Base-by-base conservation (phyloP, 2,113 vertebrate genomes). In the Apus apus region DNA sequence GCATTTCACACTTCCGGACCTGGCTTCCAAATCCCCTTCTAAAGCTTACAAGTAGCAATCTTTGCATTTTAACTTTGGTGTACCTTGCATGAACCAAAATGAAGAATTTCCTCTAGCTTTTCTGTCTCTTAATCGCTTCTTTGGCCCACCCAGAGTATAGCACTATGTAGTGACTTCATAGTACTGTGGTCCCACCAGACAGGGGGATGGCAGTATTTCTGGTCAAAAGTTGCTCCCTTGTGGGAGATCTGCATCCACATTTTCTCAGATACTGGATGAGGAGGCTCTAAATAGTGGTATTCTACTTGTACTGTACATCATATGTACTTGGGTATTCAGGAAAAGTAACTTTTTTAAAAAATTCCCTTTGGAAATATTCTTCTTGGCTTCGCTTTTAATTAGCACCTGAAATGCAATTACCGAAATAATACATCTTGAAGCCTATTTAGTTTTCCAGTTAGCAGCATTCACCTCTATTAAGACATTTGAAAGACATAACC, bases 401-500 rank as follows among this genome's bases (percentile, higher is more conserved):
- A 97, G 46, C 36, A 77, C 51, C 64, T 3, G 14, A 85, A 95
- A 82, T 95, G 88, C 75, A 95, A 95, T 94, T 97, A 96, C 84
- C 82, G 84, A 91, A 95, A 88, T 84, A 89, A 97, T 95, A 97
- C 94, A 93, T 96, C 81, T 93, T 81, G 78, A 91, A 87, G 34
- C 77, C 65, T 84, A 77, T 86, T 94, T 90, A 89, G 93, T 92
- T 96, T 96, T 95, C 40, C 70, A 68, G 77, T 88, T 94, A 97
- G 67, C 61, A 96, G 46, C 54, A 74, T 87, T 97, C 89, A 95
- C 88, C 81, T 95, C 90, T 89, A 82, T 92, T 90, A 94, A 97
- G 74, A 94, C 75, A 84, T 96, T 94, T 91, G 90, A 93, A 97
- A 93, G 62, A 36, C 92, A 86, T 93, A 93, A 96, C 95, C 94